Percentiles rank a stretch among this genome's conserved stretches.
Conservation (phyloP, 2,888 invertebrate species). For the Acrobeloides nanus region DNA sequence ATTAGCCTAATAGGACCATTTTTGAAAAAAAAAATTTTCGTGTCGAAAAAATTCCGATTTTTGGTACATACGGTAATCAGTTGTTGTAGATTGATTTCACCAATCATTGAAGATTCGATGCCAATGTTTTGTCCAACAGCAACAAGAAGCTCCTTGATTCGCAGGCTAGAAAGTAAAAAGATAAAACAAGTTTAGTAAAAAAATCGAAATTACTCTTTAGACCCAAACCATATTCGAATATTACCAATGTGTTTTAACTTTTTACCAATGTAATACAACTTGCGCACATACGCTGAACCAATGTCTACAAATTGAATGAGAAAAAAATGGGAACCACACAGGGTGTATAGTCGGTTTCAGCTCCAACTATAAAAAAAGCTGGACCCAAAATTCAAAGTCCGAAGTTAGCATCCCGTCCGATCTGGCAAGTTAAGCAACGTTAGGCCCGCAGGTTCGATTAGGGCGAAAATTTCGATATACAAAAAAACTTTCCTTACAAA, state of each 20-base stretch:
- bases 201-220: slow-evolving; percentile 31
- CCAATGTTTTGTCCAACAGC: slow-evolving; percentile 50
- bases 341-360: no score
- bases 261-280: slow-evolving; percentile 44
- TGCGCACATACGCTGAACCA: slow-evolving; percentile 46
- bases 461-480: no score
- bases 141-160: slow-evolving; percentile 41
- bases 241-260: slow-evolving; percentile 43
- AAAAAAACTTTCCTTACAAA: no score
- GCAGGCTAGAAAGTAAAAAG: slow-evolving; percentile 27
- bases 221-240: slow-evolving; percentile 48
- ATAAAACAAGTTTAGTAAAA: not conserved
- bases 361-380: no score
- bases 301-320: slow-evolving; percentile 41
- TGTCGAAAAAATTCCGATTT: no score
- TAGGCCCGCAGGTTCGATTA: no score
- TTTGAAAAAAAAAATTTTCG: no score
- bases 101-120: slow-evolving; percentile 37
- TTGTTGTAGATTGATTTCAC: slow-evolving; percentile 44
- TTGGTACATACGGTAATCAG: slow-evolving; percentile 38
- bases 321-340: no score
- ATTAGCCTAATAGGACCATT: no score
- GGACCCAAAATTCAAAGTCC: no score
- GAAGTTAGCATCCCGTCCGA: no score
- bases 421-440: no score